Percentiles rank a stretch among this genome's conserved stretches.
phyloP scores from a whole-genome alignment of 2,797 vertebrate species.

The Myotis myotis region DNA sequence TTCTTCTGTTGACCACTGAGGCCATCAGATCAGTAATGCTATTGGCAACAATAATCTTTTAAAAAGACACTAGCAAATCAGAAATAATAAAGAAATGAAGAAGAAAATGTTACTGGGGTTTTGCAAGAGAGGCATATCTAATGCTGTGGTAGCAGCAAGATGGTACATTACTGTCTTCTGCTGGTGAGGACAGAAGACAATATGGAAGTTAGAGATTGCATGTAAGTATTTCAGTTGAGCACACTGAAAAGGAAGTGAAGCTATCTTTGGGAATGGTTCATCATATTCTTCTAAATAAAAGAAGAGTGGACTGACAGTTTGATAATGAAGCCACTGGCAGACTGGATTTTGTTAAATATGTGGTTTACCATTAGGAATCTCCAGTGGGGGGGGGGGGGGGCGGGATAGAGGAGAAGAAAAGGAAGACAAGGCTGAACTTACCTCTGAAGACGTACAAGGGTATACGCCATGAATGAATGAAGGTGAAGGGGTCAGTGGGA shows the following conservation, averaged over 20 bases:
- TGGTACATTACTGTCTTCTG: background rate
- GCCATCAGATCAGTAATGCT: background rate
- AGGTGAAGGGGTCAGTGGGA: background rate
- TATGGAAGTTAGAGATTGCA: background rate
- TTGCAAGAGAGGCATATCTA: background rate
- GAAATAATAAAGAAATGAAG: background rate
- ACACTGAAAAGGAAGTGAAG: background rate
- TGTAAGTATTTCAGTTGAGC: background rate
- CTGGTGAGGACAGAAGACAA: background rate
- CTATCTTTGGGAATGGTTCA: background rate
- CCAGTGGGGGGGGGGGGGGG: background rate
- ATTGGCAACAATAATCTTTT: background rate
- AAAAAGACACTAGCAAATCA: background rate
- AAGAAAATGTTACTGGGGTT: background rate
- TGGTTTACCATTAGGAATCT: background rate
- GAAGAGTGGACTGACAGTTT: background rate
- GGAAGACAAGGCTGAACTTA: background rate
- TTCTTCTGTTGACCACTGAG: background rate
- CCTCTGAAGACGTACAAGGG: background rate
- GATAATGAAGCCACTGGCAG: background rate
- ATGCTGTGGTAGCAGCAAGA: background rate
- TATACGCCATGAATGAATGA: background rate
- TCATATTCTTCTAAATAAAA: background rate
- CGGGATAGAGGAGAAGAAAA: fast-evolving
- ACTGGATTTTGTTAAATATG: background rate